Base-by-base conservation (phyloP, 2,797 vertebrate genomes). In the Sebastes steindachneri region DNA sequence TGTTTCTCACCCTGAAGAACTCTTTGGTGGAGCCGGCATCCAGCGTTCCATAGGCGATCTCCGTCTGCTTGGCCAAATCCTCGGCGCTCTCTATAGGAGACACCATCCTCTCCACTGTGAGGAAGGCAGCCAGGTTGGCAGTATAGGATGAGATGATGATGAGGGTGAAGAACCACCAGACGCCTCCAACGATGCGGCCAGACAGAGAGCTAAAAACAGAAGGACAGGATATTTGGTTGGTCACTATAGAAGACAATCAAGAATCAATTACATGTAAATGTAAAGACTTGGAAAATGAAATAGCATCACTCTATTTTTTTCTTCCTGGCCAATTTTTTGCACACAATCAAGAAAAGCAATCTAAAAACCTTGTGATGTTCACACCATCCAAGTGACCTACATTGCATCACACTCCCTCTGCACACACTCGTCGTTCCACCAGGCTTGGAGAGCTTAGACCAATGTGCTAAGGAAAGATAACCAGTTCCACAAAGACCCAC, bases 131-230 rank as follows among this genome's bases (percentile, higher is more conserved):
- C 95, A 99, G 93, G 92, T 99, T 99, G 89, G 99, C 99, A 77
- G 99, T 99, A 88, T 99, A 99, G 78, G 99, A 99, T 6, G 98
- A 99, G 92, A 99, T 99, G 96, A 99, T 99, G 96, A 99, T 99
- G 92, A 99, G 95, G 79, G 99, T 99, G 95, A 99, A 99, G 96
- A 99, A 99, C 99, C 98, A 99, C 99, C 99, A 99, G 86, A 99
- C 99, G 0, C 99, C 99, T 54, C 98, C 98, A 0, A 99, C 99
- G 48, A 99, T 99, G 45, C 99, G 97, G 57, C 99, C 99, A 0
- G 99, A 99, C 73, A 99, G 96, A 75, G 99, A 99, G 94, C 98
- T 99, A 83, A 79, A 88, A 82, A 31, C 25, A 86, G 73, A 84
- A 15, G 33, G 9, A 71, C 21, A 62, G 66, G 62, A 67, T 68